Conservation (phyloP, 1,140 invertebrate genomes). For the Stegodyphus dumicola region DNA sequence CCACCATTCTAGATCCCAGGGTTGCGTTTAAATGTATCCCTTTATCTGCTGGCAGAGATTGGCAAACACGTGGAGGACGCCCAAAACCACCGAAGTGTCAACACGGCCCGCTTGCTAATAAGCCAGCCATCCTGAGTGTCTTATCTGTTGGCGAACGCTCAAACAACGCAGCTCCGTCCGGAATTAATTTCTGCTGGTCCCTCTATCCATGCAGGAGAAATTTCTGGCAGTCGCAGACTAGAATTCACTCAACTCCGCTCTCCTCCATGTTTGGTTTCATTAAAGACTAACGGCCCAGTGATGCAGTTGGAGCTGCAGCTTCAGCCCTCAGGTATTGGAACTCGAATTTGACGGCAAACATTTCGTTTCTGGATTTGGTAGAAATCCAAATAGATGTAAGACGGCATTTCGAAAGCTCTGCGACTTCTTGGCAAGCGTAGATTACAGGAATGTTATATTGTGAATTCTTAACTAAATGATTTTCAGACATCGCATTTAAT, state of each 20-base stretch:
- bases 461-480: too few species aligned
- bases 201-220: not conserved
- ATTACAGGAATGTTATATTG: too few species aligned
- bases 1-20: slow-evolving; percentile 25
- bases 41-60: slow-evolving; percentile 29
- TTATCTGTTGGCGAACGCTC: slow-evolving; percentile 23
- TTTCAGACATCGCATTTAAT: too few species aligned
- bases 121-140: slow-evolving; percentile 12
- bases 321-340: too few species aligned
- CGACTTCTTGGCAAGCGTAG: too few species aligned
- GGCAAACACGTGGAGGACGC: slow-evolving; percentile 4
- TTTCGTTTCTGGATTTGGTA: too few species aligned
- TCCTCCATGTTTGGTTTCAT: slow-evolving; percentile 18
- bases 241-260: not conserved
- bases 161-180: slow-evolving; percentile 2
- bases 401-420: too few species aligned
- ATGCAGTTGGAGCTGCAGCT: too few species aligned
- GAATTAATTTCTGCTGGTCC: slow-evolving; percentile 35
- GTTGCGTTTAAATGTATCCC: slow-evolving; percentile 3
- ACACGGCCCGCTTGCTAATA: slow-evolving; percentile 20
- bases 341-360: too few species aligned
- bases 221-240: not conserved
- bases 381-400: too few species aligned
- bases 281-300: not conserved
- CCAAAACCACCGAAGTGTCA: slow-evolving; percentile 28